phyloP scores from a whole-genome alignment of 2,113 vertebrate species.

The Trinectes maculatus region DNA sequence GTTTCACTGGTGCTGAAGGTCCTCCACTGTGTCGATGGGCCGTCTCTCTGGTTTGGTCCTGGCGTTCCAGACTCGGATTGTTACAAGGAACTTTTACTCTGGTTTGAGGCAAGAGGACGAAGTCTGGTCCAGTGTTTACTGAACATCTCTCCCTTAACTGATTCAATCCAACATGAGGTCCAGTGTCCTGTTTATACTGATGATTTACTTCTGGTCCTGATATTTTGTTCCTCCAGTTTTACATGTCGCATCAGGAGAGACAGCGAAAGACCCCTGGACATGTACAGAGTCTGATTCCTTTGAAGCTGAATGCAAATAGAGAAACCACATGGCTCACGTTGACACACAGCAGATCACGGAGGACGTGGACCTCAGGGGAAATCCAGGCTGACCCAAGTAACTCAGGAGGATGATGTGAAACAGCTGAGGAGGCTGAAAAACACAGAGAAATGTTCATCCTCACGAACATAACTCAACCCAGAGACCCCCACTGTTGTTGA shows the following conservation, averaged over 20 bases:
- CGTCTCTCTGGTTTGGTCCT: too few relatives aligned
- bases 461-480: not conserved
- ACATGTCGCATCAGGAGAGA: not conserved
- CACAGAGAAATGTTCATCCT: not conserved
- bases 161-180: too few relatives aligned
- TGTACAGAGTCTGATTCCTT: not conserved
- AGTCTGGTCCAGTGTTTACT: too few relatives aligned
- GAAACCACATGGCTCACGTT: constrained; percentile 4
- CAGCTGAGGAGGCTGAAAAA: constrained; percentile 21
- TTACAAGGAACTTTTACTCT: too few relatives aligned
- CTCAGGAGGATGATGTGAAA: not conserved
- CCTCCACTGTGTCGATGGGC: too few relatives aligned
- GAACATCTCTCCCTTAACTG: too few relatives aligned
- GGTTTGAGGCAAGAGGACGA: too few relatives aligned
- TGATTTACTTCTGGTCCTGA: too few relatives aligned
- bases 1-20: not conserved
- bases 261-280: not conserved
- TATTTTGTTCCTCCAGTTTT: not conserved
- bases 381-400: constrained; percentile 1
- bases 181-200: too few relatives aligned
- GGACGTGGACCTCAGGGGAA: not conserved
- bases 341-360: not conserved
- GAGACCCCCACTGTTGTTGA: not conserved
- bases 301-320: not conserved
- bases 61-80: too few relatives aligned